Evolutionary conservation across 2,113 vertebrate genomes (phyloP).

Genomic region (Chloropsis hardwickii): DNA sequence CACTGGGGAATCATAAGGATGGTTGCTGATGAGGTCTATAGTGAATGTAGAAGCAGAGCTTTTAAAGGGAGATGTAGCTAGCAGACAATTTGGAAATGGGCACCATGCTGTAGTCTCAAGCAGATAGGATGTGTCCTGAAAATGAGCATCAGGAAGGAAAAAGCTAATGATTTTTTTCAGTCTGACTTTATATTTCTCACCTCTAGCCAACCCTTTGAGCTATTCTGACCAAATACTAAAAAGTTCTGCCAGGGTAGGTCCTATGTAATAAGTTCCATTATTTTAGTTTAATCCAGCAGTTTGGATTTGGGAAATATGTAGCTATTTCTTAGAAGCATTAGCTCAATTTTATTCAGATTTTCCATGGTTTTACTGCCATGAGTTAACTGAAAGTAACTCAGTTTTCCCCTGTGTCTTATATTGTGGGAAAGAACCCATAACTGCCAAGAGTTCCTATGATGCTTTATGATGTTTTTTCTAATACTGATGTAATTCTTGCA

Average conservation of each 20-base stretch:
- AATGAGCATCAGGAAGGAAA: background rate
- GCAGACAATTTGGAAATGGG: background rate
- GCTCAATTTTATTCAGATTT: conserved; percentile 13
- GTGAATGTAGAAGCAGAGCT: background rate
- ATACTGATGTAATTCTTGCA: background rate
- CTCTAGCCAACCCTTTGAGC: background rate
- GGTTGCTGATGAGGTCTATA: background rate
- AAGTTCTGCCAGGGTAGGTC: background rate
- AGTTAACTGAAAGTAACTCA: background rate
- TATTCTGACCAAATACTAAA: background rate
- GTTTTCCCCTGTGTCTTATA: background rate
- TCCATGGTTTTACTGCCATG: conserved; percentile 20
- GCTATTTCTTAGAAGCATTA: background rate
- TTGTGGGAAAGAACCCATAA: background rate
- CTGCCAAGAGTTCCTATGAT: background rate
- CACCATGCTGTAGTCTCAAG: background rate
- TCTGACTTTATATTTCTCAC: background rate
- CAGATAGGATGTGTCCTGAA: background rate
- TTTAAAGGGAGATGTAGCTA: background rate
- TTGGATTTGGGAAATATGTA: background rate
- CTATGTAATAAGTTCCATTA: background rate
- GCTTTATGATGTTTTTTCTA: background rate
- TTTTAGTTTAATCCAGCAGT: background rate
- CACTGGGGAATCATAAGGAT: background rate
- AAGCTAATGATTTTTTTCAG: background rate